phyloP scores from a whole-genome alignment of 2,797 vertebrate species.

The Eidolon dupreanum region DNA sequence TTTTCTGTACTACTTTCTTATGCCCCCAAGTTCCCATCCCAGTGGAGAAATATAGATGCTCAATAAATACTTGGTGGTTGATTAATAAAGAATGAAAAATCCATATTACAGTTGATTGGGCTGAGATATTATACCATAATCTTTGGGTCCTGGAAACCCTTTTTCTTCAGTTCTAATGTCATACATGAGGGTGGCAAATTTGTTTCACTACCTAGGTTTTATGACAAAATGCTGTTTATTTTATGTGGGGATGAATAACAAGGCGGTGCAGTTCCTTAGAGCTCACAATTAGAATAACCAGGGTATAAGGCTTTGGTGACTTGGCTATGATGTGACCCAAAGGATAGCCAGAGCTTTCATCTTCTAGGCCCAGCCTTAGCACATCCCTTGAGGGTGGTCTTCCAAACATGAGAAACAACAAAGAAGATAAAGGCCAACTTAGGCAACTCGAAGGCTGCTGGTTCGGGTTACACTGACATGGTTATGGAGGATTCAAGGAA shows the following conservation, averaged over 20 bases:
- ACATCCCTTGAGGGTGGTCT: not conserved
- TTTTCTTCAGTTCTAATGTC: not conserved
- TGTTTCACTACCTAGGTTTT: not conserved
- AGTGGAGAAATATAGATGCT: not conserved
- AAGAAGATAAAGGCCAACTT: not conserved
- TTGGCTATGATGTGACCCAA: not conserved
- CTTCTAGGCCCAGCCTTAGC: not conserved
- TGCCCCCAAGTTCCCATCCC: not conserved
- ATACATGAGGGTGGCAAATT: not conserved
- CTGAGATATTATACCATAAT: not conserved
- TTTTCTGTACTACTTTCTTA: not conserved
- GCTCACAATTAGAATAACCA: not conserved
- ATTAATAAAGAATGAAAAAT: not conserved
- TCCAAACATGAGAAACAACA: not conserved
- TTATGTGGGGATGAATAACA: not conserved
- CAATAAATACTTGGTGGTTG: not conserved
- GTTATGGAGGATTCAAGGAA: not conserved
- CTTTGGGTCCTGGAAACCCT: not conserved
- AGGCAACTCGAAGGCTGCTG: not conserved
- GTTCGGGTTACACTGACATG: not conserved
- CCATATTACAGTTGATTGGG: not conserved
- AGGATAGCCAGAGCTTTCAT: not conserved
- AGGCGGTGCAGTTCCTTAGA: not conserved
- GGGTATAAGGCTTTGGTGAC: not conserved
- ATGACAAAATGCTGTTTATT: conserved; percentile 1